A percentile compares a stretch with the other conserved stretches of the same genome.
These are phyloP conservation scores for Drosophila asahinai DNA, from an alignment of 1,140 invertebrate genomes.

Conservation along the genomic window DNA sequence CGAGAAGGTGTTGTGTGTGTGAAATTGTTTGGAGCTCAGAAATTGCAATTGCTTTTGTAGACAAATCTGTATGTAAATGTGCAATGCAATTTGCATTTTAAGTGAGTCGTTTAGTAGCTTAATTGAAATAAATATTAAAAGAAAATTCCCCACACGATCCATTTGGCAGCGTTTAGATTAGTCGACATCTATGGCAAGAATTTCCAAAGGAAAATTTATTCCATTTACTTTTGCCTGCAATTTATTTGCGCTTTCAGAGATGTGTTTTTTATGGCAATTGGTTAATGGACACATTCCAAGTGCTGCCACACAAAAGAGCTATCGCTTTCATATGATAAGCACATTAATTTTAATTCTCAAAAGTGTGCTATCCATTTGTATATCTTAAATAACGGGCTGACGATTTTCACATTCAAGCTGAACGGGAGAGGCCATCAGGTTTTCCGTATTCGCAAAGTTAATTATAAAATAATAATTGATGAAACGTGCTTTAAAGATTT, in stretches of 20 bases:
- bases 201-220: slow-evolving; percentile 28
- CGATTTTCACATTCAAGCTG: background rate
- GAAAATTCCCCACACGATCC: slow-evolving; percentile 38
- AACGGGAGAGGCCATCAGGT: background rate
- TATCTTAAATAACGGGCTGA: slow-evolving; percentile 1
- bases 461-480: background rate
- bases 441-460: background rate
- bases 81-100: slow-evolving; percentile 80
- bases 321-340: slow-evolving; percentile 5
- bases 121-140: slow-evolving; percentile 76
- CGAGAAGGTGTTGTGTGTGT: slow-evolving; percentile 4
- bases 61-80: slow-evolving; percentile 62
- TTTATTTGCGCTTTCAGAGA: slow-evolving; percentile 20
- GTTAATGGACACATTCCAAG: slow-evolving; percentile 4
- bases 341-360: background rate
- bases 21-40: slow-evolving; percentile 38
- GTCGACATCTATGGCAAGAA: slow-evolving; percentile 4
- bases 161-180: slow-evolving; percentile 35
- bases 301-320: slow-evolving; percentile 1
- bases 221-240: slow-evolving; percentile 10
- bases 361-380: background rate
- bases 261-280: slow-evolving; percentile 18
- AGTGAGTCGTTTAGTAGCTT: slow-evolving; percentile 77
- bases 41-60: slow-evolving; percentile 46
- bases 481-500: background rate